Base-by-base conservation (phyloP, 1,140 invertebrate genomes). In the Charaxes varanes region DNA sequence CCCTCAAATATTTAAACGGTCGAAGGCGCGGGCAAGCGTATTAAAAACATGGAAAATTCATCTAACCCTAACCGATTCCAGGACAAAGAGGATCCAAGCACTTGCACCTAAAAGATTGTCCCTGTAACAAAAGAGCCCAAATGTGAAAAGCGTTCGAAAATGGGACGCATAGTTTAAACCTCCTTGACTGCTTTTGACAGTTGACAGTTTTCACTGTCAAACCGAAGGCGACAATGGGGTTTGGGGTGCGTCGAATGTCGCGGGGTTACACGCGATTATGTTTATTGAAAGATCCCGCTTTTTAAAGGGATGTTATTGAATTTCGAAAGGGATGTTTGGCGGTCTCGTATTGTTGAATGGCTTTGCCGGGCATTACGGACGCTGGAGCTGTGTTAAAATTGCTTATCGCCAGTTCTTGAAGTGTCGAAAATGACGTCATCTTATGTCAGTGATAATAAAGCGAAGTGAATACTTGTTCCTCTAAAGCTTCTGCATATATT, bases 181-280 rank as follows among this genome's bases (percentile, higher is more conserved):
- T 65, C 53, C 70, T 76, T 69, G 63, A 60, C 62, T 78, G 77
- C 67, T 63, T 79, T 77, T 82, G 77, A 79, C 78, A 78, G 73
- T 81, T 81, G 77, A 81, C 73, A 82, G 74, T 79, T 77, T 76
- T 73, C 66, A 58, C 65, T 74, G 74, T 79, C 72, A 74, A 68
- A 65, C 51, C 34, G 54, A 34, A 44, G 55, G 52, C 38, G 61
- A 80, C 76, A 80, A 76, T 73, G 40, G 70, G 58, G 53, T 66
- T 71, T 49, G 57, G 61, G 77, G 74, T 73, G 68, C 71, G 72
- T 81, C 70, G 69, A 62, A 62, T 59, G 70, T 71, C 54, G 34
- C 40, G 53, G 62, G 62, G 59, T 58, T 57, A 56, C 72, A 68
- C 55, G 70, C 70, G 70, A 74, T 77, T 81, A 73, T 69, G 69